These are phyloP conservation scores for Loris lydekkerianus DNA, from an alignment of 2,797 vertebrate genomes.

Conservation along the genomic window DNA sequence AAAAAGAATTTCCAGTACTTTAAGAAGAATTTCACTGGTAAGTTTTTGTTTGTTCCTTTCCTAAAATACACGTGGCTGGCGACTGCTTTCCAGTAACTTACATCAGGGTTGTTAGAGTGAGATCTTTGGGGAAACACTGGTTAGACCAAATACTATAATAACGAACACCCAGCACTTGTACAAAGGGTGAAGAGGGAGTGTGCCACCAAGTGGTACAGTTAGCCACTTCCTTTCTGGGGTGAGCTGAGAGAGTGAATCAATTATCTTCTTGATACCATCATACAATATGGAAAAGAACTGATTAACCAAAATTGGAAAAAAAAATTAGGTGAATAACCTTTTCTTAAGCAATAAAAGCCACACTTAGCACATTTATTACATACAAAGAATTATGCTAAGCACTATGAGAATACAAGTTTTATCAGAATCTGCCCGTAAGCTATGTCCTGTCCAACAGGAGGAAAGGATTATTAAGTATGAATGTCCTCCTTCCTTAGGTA, in stretches of 20 bases:
- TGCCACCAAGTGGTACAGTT: neutral
- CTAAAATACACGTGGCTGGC: neutral
- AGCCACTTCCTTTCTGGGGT: neutral
- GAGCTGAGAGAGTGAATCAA: neutral
- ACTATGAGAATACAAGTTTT: conserved; percentile 27
- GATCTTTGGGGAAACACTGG: neutral
- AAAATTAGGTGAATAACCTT: neutral
- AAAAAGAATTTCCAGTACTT: neutral
- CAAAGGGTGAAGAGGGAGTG: neutral
- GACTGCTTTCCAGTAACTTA: neutral
- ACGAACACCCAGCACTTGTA: neutral
- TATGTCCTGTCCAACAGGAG: neutral
- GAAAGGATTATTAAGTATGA: neutral
- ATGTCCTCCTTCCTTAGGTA: too few relatives aligned
- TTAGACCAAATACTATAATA: neutral
- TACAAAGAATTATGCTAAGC: neutral
- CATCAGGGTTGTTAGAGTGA: neutral
- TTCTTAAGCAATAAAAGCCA: conserved; percentile 45
- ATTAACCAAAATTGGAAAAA: neutral
- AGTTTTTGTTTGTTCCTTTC: neutral
- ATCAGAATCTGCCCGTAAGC: conserved; percentile 5
- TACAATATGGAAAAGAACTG: conserved; percentile 6
- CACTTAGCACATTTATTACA: neutral
- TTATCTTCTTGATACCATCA: neutral
- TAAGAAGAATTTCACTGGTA: neutral